These are phyloP conservation scores for Archaeoteleia sp. DNA, from an alignment of 2,888 invertebrate genomes.

Conservation along the genomic window DNA sequence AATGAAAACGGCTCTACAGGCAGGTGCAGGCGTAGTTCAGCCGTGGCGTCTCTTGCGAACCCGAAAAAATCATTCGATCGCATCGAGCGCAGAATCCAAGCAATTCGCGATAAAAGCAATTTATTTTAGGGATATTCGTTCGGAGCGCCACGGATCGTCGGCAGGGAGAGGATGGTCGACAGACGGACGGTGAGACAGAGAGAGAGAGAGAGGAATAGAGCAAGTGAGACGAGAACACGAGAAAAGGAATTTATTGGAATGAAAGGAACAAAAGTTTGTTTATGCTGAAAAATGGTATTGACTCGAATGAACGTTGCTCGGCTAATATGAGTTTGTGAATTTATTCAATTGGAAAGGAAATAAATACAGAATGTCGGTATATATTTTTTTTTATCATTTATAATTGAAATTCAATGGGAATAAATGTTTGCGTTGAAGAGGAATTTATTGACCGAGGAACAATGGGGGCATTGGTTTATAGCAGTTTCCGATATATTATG, in stretches of 20 bases:
- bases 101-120: slow-evolving; percentile 39
- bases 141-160: slow-evolving; percentile 34
- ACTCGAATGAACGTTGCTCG: slow-evolving; percentile 28
- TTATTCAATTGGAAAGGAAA: slow-evolving; percentile 31
- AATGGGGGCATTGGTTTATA: not conserved
- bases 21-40: slow-evolving; percentile 5
- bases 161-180: slow-evolving; percentile 32
- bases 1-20: slow-evolving; percentile 28
- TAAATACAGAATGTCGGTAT: slow-evolving; percentile 26
- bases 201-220: not conserved
- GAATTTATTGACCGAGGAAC: slow-evolving; percentile 12
- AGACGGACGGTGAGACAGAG: slow-evolving; percentile 5
- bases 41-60: slow-evolving; percentile 12
- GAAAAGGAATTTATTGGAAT: slow-evolving; percentile 31
- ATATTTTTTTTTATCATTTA: not conserved
- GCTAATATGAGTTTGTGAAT: slow-evolving; percentile 32
- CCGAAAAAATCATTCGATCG: slow-evolving; percentile 29
- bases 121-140: slow-evolving; percentile 46
- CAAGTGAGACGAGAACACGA: slow-evolving; percentile 14
- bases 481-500: too few species aligned
- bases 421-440: slow-evolving; percentile 1
- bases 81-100: slow-evolving; percentile 26
- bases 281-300: slow-evolving; percentile 44
- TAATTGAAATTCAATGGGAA: slow-evolving; percentile 32
- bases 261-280: slow-evolving; percentile 36